phyloP scores from a whole-genome alignment of 1,140 invertebrate genomes.

The Periplaneta americana region DNA sequence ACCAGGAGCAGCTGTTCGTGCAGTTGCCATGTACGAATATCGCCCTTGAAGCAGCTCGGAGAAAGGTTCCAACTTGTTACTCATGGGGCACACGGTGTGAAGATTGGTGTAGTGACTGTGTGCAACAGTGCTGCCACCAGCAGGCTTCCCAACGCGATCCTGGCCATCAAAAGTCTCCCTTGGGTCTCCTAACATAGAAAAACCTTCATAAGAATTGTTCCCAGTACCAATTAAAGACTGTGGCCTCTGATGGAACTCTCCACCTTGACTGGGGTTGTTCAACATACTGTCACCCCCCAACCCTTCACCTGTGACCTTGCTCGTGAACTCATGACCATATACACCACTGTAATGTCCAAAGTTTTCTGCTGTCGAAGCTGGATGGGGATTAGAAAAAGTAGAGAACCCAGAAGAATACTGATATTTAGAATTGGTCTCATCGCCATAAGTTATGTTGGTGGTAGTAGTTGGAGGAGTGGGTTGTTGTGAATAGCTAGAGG shows the following conservation, averaged over 20 bases:
- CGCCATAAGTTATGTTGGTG: background rate
- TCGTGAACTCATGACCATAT: conserved; percentile 12
- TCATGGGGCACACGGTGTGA: conserved; percentile 42
- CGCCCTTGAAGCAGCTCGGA: conserved; percentile 56
- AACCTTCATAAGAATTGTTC: conserved; percentile 4
- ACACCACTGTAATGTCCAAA: conserved; percentile 10
- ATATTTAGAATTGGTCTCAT: conserved; percentile 11
- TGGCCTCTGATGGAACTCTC: conserved; percentile 1
- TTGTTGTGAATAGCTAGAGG: background rate
- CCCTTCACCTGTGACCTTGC: background rate
- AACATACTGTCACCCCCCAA: background rate
- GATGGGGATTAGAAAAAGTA: background rate
- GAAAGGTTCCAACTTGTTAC: conserved; percentile 58
- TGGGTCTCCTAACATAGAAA: background rate
- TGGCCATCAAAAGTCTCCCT: conserved; percentile 40
- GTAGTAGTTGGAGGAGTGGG: background rate
- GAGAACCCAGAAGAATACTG: conserved; percentile 11
- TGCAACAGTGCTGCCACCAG: conserved; percentile 27
- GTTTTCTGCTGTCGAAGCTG: background rate
- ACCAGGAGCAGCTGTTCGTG: conserved; percentile 21
- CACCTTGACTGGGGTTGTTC: background rate
- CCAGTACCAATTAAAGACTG: background rate
- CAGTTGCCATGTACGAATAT: conserved; percentile 45
- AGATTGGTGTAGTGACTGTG: conserved; percentile 47
- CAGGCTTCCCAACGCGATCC: conserved; percentile 38